phyloP scores from a whole-genome alignment of 2,888 invertebrate genomes.

The Exephanes ischioxanthus region DNA sequence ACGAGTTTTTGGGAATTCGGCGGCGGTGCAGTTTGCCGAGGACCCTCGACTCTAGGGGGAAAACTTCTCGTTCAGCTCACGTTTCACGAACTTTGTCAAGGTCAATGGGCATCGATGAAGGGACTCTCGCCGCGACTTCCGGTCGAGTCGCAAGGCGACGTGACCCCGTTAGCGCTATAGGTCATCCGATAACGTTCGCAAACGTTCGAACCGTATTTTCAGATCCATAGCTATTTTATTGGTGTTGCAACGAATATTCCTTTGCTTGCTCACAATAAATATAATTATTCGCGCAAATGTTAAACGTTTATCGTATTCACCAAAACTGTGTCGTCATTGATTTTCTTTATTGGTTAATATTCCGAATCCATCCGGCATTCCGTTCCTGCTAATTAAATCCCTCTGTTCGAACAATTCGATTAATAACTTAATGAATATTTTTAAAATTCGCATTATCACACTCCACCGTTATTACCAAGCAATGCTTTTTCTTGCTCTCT shows the following conservation, averaged over 20 bases:
- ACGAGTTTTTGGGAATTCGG: slow-evolving; percentile 80
- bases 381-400: slow-evolving; percentile 2
- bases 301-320: no score
- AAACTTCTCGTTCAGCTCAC: slow-evolving; percentile 89
- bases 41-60: slow-evolving; percentile 91
- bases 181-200: no score
- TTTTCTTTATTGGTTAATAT: no score
- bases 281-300: no score
- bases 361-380: not conserved
- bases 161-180: slow-evolving; percentile 33
- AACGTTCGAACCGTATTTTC: no score
- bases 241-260: no score
- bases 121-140: slow-evolving; percentile 89
- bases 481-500: slow-evolving; percentile 13
- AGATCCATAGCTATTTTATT: no score
- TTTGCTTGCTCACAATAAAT: no score
- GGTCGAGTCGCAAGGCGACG: slow-evolving; percentile 79
- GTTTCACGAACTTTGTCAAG: slow-evolving; percentile 91
- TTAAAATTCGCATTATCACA: not conserved
- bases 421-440: slow-evolving; percentile 41
- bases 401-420: slow-evolving; percentile 40
- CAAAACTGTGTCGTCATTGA: no score
- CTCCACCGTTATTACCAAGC: not conserved
- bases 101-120: slow-evolving; percentile 93
- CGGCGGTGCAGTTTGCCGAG: slow-evolving; percentile 86